These are phyloP conservation scores for Bellardia bayeri DNA, from an alignment of 2,888 invertebrate genomes.

Conservation along the genomic window DNA sequence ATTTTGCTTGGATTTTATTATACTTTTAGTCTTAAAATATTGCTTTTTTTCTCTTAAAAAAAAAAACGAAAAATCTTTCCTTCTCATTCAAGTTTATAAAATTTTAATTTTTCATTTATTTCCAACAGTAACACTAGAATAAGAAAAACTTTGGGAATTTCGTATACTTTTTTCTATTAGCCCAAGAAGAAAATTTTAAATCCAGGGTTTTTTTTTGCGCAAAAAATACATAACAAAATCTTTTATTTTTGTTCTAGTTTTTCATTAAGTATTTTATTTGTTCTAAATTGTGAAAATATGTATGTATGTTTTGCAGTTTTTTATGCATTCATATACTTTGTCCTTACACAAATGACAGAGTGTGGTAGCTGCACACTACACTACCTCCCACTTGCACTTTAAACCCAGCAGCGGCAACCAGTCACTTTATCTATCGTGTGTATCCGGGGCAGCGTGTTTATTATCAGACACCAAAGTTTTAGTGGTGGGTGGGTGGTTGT, in stretches of 20 bases:
- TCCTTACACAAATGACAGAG: conserved; percentile 7
- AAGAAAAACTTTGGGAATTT: conserved; percentile 40
- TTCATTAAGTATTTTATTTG: conserved; percentile 10
- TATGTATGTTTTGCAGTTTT: conserved; percentile 21
- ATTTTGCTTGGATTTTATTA: conserved; percentile 24
- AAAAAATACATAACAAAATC: conserved; percentile 4
- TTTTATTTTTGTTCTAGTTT: conserved; percentile 14
- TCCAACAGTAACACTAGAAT: background rate
- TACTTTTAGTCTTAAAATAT: background rate
- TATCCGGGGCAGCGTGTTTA: background rate
- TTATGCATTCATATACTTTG: conserved; percentile 44
- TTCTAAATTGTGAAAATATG: conserved; percentile 56
- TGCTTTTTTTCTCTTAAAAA: background rate
- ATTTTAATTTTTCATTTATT: conserved; percentile 47
- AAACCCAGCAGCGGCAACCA: too few relatives aligned
- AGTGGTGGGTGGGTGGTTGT: background rate
- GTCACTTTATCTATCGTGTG: background rate
- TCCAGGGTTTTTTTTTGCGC: background rate
- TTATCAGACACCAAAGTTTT: conserved; percentile 10
- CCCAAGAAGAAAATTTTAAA: background rate
- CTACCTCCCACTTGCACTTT: too few relatives aligned
- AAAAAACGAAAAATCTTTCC: conserved; percentile 24
- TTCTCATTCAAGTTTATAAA: conserved; percentile 34
- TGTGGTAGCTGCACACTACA: background rate
- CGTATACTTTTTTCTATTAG: background rate